Evolutionary conservation across 2,888 invertebrate species (phyloP).

Genomic region (Yponomeuta cagnagella): DNA sequence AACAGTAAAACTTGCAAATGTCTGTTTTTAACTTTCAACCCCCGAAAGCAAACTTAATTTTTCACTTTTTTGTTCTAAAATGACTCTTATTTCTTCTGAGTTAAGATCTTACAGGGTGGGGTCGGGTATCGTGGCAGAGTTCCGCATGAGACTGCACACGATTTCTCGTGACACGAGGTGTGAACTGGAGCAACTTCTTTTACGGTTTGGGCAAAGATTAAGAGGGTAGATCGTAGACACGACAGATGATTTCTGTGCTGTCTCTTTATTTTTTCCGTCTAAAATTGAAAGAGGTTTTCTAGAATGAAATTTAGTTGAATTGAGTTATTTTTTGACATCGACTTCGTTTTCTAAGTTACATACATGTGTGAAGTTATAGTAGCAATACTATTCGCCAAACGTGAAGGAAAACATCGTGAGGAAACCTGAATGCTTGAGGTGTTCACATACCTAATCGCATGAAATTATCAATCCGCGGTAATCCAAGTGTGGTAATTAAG

Average conservation of each 20-base stretch:
- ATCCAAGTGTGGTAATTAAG: too few species aligned
- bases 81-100: neutral
- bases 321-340: too few species aligned
- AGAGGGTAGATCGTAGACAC: neutral
- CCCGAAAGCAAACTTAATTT: neutral
- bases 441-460: too few species aligned
- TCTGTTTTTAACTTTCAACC: conserved; percentile 44
- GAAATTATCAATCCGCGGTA: too few species aligned
- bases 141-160: conserved; percentile 2
- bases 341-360: too few species aligned
- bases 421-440: too few species aligned
- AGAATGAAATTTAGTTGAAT: too few species aligned
- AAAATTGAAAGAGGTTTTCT: too few species aligned
- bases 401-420: too few species aligned
- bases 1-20: conserved; percentile 34
- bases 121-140: neutral
- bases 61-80: neutral
- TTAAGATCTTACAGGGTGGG: neutral
- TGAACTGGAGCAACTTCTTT: conserved; percentile 10
- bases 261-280: too few species aligned
- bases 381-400: too few species aligned
- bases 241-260: neutral
- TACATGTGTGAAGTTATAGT: too few species aligned
- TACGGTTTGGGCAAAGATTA: neutral
- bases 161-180: conserved; percentile 11